Evolutionary conservation across 2,797 vertebrate species (phyloP), one percentile per base, ranked within the genome.

Genomic region (Sebastes iracundus): DNA sequence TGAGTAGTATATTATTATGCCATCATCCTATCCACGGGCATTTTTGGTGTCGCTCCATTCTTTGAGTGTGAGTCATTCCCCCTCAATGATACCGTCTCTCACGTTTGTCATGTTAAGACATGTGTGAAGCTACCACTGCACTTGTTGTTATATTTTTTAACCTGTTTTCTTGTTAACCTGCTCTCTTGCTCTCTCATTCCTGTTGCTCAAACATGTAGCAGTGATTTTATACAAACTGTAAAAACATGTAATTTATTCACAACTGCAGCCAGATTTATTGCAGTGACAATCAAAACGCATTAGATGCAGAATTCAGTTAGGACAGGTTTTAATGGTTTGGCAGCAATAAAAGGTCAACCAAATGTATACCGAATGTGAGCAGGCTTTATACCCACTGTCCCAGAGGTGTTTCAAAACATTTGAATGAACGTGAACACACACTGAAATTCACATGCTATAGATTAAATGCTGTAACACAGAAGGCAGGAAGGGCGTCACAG

Each of bases 21-120:
- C 35, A n/a, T 14, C 35, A n/a, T 14, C 32, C 5, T 55, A 9
- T 7, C 12, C 32, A 20, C 28, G 20, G 20, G 3, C 23, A 56
- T 38, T 64, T 52, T 77, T 27, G 16, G 56, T 66, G 66, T 60
- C 22, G 2, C 64, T 55, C 42, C 58, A 59, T 90, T 86, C 71
- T 69, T 23, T 28, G 8, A 35, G 14, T 22, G 32, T 70, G 64
- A 85, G 30, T 74, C 83, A 73, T 8, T 68, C 38, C 18, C 18
- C 23, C 38, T 75, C 20, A 20, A 0, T 78, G 38, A 30, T 23
- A 12, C 53, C 4, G 58, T 70, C 55, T 74, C 42, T 72, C 27
- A 3, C 13, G 58, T 64, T 78, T 70, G 77, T 90, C 93, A 52
- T 91, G 90, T 92, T 81, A 23, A 35, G 85, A 89, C 93, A 23